phyloP scores from a whole-genome alignment of 1,140 invertebrate genomes.

The Drosophila kepulauana region DNA sequence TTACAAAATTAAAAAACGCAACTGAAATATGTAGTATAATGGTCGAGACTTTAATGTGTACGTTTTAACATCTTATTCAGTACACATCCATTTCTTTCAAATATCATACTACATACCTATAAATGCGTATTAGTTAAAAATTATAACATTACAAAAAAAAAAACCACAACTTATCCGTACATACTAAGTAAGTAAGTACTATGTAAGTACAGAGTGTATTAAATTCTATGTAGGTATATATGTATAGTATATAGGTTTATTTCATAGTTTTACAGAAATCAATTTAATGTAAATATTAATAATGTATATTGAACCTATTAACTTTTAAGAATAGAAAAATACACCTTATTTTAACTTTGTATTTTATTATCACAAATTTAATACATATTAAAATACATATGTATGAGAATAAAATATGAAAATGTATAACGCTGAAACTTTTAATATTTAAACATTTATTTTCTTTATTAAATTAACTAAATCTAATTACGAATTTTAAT shows the following conservation, averaged over 20 bases:
- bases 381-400: not conserved
- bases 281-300: constrained; percentile 17
- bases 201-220: constrained; percentile 1
- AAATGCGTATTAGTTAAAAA: constrained; percentile 12
- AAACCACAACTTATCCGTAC: constrained; percentile 4
- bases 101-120: constrained; percentile 1
- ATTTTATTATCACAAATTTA: not conserved
- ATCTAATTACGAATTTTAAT: too few species aligned
- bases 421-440: too few species aligned
- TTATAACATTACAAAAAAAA: not conserved
- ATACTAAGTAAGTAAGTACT: constrained; percentile 5
- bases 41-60: constrained; percentile 1
- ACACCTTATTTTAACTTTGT: not conserved
- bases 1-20: not conserved
- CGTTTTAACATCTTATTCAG: constrained; percentile 21
- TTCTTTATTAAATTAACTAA: too few species aligned
- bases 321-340: constrained; percentile 2
- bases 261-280: constrained; percentile 6
- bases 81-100: constrained; percentile 18
- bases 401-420: too few species aligned
- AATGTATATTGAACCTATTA: constrained; percentile 3
- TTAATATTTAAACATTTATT: too few species aligned
- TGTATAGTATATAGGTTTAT: constrained; percentile 7
- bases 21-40: constrained; percentile 19
- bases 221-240: not conserved